Base-by-base conservation (phyloP, 2,888 invertebrate species). In the Tenthredo mesomela region DNA sequence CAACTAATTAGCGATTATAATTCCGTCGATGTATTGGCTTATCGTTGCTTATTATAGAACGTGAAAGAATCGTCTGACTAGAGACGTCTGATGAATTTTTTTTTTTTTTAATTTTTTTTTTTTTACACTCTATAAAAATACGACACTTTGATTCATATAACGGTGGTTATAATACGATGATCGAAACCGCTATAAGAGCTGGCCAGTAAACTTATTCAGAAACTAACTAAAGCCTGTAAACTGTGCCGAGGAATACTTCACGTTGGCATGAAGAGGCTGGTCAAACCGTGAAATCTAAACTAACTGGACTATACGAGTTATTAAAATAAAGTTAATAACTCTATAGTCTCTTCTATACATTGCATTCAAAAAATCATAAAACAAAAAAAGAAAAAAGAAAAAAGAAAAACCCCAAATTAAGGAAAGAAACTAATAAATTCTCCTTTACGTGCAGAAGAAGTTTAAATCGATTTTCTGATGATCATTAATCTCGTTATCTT, bases 271-370 rank as follows among this genome's bases (percentile, higher is more conserved):
- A 70, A 70, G 40, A 40, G 18, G n/a, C 33, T n/a, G 70, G 37
- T 70, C 40, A 70, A 70, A 29, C 70, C 70, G 37, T 70, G 37
- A 70, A 70, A 70, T 70, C 70, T 70, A 18, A n/a, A 70, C 70
- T 37, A 70, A 70, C 70, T 70, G 70, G 70, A 70, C 37, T 37
- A n/a, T 37, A 37, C 18, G 37, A 70, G 37, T 70, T 70, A 70
- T n/a, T 25, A n/a, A 70, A 37, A 70, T 25, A 1, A 61, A 21
- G 10, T 61, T 25, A 10, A 61, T 61, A 61, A 61, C 29, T n/a
- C 29, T 2, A 1, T 25, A 61, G 54, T n/a, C n/a, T 54, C 54
- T 54, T n/a, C 10, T 61, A n/a, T 4, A 33, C 50, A n/a, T 50
- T 6, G 50, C 50, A 18, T 50, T n/a, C 54, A 7, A 54, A 6